Percentiles rank a stretch among this genome's conserved stretches.
phyloP scores from a whole-genome alignment of 2,888 invertebrate species.

The Asteroscopus sphinx region DNA sequence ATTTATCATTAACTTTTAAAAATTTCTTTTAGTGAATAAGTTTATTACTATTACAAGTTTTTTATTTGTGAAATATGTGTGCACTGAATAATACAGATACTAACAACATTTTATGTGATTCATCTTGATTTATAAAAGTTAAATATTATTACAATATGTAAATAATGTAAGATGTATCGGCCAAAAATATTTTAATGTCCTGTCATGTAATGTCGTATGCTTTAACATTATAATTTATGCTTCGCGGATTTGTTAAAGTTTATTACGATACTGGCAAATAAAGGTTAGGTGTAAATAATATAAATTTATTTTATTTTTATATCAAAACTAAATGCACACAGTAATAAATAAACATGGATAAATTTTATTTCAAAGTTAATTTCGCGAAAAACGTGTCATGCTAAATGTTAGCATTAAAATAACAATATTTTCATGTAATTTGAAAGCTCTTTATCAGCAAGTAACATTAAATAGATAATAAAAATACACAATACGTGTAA shows the following conservation, averaged over 20 bases:
- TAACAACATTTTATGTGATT: slow-evolving; percentile 43
- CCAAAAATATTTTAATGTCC: slow-evolving; percentile 69
- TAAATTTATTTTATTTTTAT: slow-evolving; percentile 54
- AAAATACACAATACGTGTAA: slow-evolving; percentile 40
- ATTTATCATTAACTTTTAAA: slow-evolving; percentile 52
- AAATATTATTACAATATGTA: slow-evolving; percentile 62
- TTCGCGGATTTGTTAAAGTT: slow-evolving; percentile 70
- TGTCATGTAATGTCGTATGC: slow-evolving; percentile 69
- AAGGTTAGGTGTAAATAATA: slow-evolving; percentile 85
- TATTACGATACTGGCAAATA: slow-evolving; percentile 81
- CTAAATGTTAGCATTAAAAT: background rate
- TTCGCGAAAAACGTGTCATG: background rate
- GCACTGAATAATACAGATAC: slow-evolving; percentile 46
- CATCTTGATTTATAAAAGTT: slow-evolving; percentile 44
- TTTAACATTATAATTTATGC: slow-evolving; percentile 69
- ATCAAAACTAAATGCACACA: slow-evolving; percentile 2
- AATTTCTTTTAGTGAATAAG: slow-evolving; percentile 61
- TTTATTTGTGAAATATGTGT: slow-evolving; percentile 53
- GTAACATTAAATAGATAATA: slow-evolving; percentile 44
- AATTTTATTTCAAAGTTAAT: background rate
- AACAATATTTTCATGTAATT: slow-evolving; percentile 6
- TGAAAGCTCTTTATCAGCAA: slow-evolving; percentile 46
- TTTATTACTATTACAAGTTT: slow-evolving; percentile 57
- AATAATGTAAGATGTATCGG: slow-evolving; percentile 72
- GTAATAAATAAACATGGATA: too few relatives aligned